Conservation (phyloP, 2,888 invertebrate species). For the Taphrorychus bicolor region DNA sequence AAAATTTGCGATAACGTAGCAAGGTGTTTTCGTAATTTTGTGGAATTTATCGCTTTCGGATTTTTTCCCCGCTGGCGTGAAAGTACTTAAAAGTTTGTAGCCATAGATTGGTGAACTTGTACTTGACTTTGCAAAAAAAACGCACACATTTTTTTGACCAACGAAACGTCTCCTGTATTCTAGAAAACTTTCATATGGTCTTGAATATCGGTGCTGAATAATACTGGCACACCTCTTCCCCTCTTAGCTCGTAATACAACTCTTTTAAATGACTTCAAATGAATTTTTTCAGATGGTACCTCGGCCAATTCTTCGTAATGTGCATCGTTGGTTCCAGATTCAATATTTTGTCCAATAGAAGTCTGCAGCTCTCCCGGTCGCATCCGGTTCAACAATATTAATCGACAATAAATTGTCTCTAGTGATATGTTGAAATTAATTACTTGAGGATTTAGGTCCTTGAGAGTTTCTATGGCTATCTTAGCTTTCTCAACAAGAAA, state of each 20-base stretch:
- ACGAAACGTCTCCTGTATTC: conserved; percentile 8
- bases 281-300: conserved; percentile 26
- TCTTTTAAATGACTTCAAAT: conserved; percentile 37
- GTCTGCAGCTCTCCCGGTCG: conserved; percentile 46
- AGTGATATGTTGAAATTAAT: no score
- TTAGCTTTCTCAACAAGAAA: no score
- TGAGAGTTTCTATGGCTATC: no score
- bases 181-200: conserved; percentile 35
- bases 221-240: conserved; percentile 44
- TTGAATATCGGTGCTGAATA: conserved; percentile 46
- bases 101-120: conserved; percentile 36
- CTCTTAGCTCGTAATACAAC: conserved; percentile 24
- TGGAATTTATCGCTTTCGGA: conserved; percentile 40
- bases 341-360: conserved; percentile 38
- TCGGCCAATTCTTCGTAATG: conserved; percentile 39
- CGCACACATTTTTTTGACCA: conserved; percentile 20
- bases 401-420: conserved; percentile 32
- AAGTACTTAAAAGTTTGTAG: conserved; percentile 43
- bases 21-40: conserved; percentile 43
- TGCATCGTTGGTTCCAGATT: conserved; percentile 12
- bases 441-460: no score
- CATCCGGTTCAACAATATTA: conserved; percentile 44
- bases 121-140: conserved; percentile 31
- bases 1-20: conserved; percentile 44
- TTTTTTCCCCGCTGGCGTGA: conserved; percentile 40